Evolutionary conservation across 2,888 invertebrate species (phyloP).

Genomic region (Scaptomyza reducta): DNA sequence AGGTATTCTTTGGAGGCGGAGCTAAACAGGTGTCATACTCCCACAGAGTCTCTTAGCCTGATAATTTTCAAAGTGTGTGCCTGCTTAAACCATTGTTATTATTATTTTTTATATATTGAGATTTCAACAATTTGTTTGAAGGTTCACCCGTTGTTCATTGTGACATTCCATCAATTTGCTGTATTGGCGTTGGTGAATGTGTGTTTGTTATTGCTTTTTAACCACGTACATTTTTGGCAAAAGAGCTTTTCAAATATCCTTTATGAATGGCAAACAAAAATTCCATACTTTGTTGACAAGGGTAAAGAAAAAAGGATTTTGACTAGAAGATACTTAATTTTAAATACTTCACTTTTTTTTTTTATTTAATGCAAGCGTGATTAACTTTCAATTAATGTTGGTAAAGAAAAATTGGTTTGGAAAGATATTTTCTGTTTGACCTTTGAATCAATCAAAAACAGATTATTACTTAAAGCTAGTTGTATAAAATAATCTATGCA

Average conservation of each 20-base stretch:
- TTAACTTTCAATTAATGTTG: too few species aligned
- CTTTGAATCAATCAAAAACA: too few species aligned
- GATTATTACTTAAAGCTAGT: too few species aligned
- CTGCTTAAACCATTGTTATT: constrained; percentile 2
- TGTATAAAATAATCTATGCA: too few species aligned
- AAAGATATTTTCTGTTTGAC: too few species aligned
- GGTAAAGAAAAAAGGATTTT: not conserved
- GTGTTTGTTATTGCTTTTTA: not conserved
- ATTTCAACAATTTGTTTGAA: constrained; percentile 34
- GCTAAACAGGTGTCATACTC: constrained; percentile 40
- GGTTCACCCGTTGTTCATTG: constrained; percentile 37
- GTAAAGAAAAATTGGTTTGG: too few species aligned
- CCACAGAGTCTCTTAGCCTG: constrained; percentile 5
- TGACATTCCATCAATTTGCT: constrained; percentile 34
- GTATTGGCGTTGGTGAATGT: constrained; percentile 7
- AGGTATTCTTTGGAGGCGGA: constrained; percentile 20
- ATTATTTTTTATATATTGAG: not conserved
- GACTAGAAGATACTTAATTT: not conserved
- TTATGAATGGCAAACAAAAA: constrained; percentile 3
- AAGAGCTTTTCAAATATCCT: constrained; percentile 25
- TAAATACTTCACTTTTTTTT: too few species aligned
- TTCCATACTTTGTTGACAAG: not conserved
- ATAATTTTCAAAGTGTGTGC: constrained; percentile 17
- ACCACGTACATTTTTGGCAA: not conserved
- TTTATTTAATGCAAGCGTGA: too few species aligned